phyloP scores from a whole-genome alignment of 2,888 invertebrate species.

The Drosophila cyrtoloma region DNA sequence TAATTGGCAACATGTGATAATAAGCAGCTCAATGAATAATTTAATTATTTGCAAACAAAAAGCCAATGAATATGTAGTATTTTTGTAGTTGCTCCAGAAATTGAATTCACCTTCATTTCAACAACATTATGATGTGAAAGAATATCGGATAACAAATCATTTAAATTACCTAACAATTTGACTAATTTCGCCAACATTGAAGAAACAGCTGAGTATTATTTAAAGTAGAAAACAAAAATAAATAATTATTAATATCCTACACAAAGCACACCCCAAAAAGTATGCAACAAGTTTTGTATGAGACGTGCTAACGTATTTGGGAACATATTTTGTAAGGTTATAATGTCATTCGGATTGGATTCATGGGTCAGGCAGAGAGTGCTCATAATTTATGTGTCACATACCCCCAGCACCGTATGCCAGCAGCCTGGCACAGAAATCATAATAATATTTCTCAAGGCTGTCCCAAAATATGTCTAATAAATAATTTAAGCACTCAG shows the following conservation, averaged over 20 bases:
- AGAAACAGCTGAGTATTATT: not conserved
- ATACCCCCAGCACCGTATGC: conserved; percentile 48
- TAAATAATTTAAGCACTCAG: conserved; percentile 76
- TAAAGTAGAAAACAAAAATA: not conserved
- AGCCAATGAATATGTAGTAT: not conserved
- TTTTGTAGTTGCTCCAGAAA: not conserved
- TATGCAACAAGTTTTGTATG: conserved; percentile 8
- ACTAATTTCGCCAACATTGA: not conserved
- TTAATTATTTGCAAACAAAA: conserved; percentile 38
- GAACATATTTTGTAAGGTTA: conserved; percentile 20
- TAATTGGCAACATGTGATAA: conserved; percentile 67
- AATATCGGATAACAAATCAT: not conserved
- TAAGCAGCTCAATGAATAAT: conserved; percentile 65
- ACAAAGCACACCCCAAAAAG: not conserved
- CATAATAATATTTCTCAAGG: conserved; percentile 66
- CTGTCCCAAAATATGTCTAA: conserved; percentile 75
- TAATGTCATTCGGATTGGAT: conserved; percentile 57
- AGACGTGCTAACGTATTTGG: not conserved
- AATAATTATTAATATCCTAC: not conserved
- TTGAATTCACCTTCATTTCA: not conserved
- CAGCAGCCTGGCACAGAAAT: conserved; percentile 52
- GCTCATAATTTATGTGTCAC: conserved; percentile 65
- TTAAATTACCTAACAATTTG: not conserved
- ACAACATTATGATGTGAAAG: not conserved
- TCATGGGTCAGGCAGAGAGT: conserved; percentile 43